Percentiles rank a stretch among this genome's conserved stretches.
These are phyloP conservation scores for Champsocephalus esox DNA, from an alignment of 2,797 vertebrate species.

Conservation along the genomic window DNA sequence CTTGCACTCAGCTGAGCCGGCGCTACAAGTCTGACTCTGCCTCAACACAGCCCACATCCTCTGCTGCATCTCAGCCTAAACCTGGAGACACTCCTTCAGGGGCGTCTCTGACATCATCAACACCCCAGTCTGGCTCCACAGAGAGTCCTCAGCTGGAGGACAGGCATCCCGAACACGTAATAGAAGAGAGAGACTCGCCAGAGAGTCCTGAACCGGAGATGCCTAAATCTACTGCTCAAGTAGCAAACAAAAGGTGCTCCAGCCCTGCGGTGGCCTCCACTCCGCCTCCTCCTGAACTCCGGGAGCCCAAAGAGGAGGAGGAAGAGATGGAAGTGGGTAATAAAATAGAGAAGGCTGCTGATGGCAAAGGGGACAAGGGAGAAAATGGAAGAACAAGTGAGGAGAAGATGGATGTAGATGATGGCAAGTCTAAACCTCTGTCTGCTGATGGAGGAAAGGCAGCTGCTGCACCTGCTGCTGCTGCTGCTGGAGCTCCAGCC, in stretches of 20 bases:
- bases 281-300: conserved; percentile 81
- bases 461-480: conserved; percentile 73
- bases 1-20: conserved; percentile 81
- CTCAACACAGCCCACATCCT: conserved; percentile 74
- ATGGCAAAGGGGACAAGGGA: conserved; percentile 75
- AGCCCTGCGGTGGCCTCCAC: conserved; percentile 79
- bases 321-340: conserved; percentile 88
- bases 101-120: conserved; percentile 71
- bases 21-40: conserved; percentile 81
- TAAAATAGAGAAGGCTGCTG: conserved; percentile 64
- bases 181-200: conserved; percentile 87
- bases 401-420: conserved; percentile 82
- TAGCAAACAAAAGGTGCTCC: conserved; percentile 78
- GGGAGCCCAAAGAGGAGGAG: conserved; percentile 88
- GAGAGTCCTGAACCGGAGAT: conserved; percentile 87
- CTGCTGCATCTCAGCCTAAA: conserved; percentile 78
- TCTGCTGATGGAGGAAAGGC: conserved; percentile 57
- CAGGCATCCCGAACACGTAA: conserved; percentile 84
- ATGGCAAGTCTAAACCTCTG: conserved; percentile 68
- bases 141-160: conserved; percentile 81
- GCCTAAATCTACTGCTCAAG: conserved; percentile 79
- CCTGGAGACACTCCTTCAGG: conserved; percentile 82
- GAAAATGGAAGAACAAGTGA: conserved; percentile 69
- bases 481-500: conserved; percentile 85
- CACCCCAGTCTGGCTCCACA: conserved; percentile 74